phyloP scores from a whole-genome alignment of 2,888 invertebrate genomes.

The Pyrocoelia pectoralis region DNA sequence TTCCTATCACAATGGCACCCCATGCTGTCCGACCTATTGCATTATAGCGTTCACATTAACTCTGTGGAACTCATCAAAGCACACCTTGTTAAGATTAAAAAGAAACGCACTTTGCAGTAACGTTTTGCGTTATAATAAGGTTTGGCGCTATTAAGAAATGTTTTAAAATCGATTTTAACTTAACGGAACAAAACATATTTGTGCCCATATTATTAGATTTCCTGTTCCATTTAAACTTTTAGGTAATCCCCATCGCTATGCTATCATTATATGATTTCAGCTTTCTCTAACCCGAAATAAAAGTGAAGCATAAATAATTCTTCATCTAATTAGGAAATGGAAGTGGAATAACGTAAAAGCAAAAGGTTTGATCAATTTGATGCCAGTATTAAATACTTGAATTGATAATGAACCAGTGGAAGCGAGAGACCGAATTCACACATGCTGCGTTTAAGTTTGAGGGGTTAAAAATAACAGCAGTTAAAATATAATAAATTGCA shows the following conservation, averaged over 20 bases:
- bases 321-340: too few relatives aligned
- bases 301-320: too few relatives aligned
- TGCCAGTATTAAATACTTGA: conserved; percentile 14
- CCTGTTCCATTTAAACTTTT: too few relatives aligned
- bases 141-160: too few relatives aligned
- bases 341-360: too few relatives aligned
- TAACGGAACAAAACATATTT: too few relatives aligned
- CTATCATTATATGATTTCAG: too few relatives aligned
- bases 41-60: conserved; percentile 32
- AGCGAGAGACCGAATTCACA: conserved; percentile 10
- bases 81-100: not conserved
- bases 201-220: too few relatives aligned
- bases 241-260: too few relatives aligned
- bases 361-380: conserved; percentile 11
- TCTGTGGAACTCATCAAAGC: not conserved
- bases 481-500: conserved; percentile 27
- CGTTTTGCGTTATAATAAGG: not conserved
- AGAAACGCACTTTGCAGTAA: not conserved
- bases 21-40: conserved; percentile 45
- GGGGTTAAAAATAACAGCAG: conserved; percentile 24
- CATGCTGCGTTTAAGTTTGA: conserved; percentile 15
- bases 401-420: conserved; percentile 21
- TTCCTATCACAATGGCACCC: conserved; percentile 51
- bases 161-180: too few relatives aligned
- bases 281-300: too few relatives aligned